These are phyloP conservation scores for Glaucopsyche alexis DNA, from an alignment of 2,888 invertebrate genomes.

Conservation along the genomic window DNA sequence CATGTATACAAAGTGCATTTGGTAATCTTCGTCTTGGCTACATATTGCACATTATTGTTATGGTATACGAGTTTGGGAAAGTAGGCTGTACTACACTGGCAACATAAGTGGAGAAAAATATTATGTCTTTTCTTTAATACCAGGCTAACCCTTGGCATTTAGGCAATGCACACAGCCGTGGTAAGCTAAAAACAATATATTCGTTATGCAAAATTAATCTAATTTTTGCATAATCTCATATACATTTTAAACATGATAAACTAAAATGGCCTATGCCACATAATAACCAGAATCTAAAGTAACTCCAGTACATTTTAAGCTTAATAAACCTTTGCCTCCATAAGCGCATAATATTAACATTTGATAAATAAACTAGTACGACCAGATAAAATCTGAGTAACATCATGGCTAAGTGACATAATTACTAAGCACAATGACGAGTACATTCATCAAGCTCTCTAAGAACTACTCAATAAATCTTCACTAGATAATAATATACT, in stretches of 20 bases:
- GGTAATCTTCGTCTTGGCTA: slow-evolving; percentile 25
- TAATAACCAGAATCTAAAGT: slow-evolving; percentile 16
- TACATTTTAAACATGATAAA: neutral
- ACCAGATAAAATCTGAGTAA: slow-evolving; percentile 64
- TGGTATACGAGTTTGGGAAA: slow-evolving; percentile 2
- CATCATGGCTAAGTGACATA: slow-evolving; percentile 71
- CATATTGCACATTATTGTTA: slow-evolving; percentile 28
- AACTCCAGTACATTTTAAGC: slow-evolving; percentile 1
- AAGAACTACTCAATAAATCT: slow-evolving; percentile 67
- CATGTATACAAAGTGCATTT: slow-evolving; percentile 26
- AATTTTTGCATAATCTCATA: neutral
- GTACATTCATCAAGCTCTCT: slow-evolving; percentile 77
- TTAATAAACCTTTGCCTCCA: slow-evolving; percentile 3
- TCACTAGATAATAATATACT: slow-evolving; percentile 61
- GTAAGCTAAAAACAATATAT: neutral
- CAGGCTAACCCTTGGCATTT: neutral
- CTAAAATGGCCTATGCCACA: neutral
- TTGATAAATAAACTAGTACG: slow-evolving; percentile 49
- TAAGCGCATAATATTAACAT: slow-evolving; percentile 25
- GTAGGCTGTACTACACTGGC: neutral
- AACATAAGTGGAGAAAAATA: no score
- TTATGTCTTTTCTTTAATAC: neutral
- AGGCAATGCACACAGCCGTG: neutral
- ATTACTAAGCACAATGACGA: slow-evolving; percentile 78
- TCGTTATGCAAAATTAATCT: neutral